A percentile compares a stretch with the other conserved stretches of the same genome.
These are phyloP conservation scores for Anastrepha obliqua DNA, from an alignment of 1,140 invertebrate genomes.

Conservation along the genomic window DNA sequence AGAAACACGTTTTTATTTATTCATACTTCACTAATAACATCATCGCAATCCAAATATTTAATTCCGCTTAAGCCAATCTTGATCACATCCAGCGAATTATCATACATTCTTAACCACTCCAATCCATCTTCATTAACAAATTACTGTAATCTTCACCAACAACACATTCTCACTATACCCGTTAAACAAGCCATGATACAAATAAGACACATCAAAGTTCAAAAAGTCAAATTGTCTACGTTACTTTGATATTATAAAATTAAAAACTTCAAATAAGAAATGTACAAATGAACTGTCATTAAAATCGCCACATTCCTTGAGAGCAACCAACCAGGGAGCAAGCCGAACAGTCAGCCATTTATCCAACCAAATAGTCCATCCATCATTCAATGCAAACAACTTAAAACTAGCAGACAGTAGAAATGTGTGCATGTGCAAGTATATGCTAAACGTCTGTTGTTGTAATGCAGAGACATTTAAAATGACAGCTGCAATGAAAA, in stretches of 20 bases:
- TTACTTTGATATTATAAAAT: conserved; percentile 44
- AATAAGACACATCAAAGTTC: conserved; percentile 11
- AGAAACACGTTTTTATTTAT: too few species aligned
- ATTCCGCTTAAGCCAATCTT: not conserved
- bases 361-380: not conserved
- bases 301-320: conserved; percentile 39
- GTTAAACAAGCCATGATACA: not conserved
- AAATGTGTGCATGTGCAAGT: too few species aligned
- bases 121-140: conserved; percentile 36
- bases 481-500: conserved; percentile 51
- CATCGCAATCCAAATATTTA: too few species aligned
- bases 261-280: conserved; percentile 14
- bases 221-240: conserved; percentile 50
- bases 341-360: not conserved
- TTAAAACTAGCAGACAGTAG: conserved; percentile 20
- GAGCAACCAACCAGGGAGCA: not conserved
- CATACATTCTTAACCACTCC: not conserved
- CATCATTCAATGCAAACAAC: conserved; percentile 43
- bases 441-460: not conserved
- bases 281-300: conserved; percentile 31
- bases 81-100: not conserved
- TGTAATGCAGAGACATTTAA: conserved; percentile 48
- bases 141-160: conserved; percentile 26
- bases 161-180: not conserved
- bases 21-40: too few species aligned